Percentiles rank a stretch among this genome's conserved stretches.
Conservation (phyloP, 2,888 invertebrate genomes). For the Cinara cedri region DNA sequence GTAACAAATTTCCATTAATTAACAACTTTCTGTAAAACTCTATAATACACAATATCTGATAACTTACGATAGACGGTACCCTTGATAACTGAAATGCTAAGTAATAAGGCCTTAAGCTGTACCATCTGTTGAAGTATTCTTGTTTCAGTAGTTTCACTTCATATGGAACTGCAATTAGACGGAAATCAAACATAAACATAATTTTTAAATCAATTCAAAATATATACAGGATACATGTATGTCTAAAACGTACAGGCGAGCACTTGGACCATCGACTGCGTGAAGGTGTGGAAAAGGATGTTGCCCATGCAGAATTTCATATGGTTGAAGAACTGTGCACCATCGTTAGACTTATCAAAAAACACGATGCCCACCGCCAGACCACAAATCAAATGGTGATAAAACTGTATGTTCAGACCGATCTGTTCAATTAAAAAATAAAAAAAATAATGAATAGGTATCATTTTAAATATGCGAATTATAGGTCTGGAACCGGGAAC, state of each 20-base stretch:
- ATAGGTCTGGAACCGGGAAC: too few species aligned
- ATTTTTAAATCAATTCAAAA: constrained; percentile 15
- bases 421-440: too few species aligned
- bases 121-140: constrained; percentile 76
- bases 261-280: constrained; percentile 74
- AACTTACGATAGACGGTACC: constrained; percentile 66
- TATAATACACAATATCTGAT: too few species aligned
- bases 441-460: too few species aligned
- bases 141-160: constrained; percentile 74
- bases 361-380: constrained; percentile 69
- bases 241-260: constrained; percentile 69
- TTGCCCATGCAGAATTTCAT: constrained; percentile 73
- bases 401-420: constrained; percentile 67
- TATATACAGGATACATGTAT: too few species aligned
- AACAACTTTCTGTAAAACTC: too few species aligned
- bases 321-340: constrained; percentile 73
- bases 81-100: constrained; percentile 71
- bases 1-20: too few species aligned
- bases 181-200: too few species aligned
- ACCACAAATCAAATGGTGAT: constrained; percentile 71
- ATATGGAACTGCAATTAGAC: constrained; percentile 68
- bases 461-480: too few species aligned
- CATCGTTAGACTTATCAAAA: constrained; percentile 71
- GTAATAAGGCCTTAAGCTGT: constrained; percentile 71
- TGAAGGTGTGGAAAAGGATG: constrained; percentile 72